Base-by-base conservation (phyloP, 2,888 invertebrate species). In the Taphrorychus bicolor region DNA sequence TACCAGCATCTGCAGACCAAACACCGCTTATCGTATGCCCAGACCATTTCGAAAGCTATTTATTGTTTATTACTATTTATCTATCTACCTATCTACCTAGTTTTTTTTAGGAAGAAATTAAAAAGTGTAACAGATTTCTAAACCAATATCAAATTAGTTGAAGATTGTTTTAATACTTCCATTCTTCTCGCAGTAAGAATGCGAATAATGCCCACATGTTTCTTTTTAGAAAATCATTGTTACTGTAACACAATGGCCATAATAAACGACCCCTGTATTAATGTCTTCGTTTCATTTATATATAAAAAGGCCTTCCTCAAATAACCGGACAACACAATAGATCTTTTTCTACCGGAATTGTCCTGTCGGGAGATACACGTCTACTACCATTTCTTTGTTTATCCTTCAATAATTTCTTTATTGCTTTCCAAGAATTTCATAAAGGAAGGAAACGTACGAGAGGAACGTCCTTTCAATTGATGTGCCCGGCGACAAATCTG, bases 401-500 rank as follows among this genome's bases (percentile, higher is more conserved):
- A 45, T 45, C 45, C 45, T 45, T 45, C 45, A 45, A 45, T 45
- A 45, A 45, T 45, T 45, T 45, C 45, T 45, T 45, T 45, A 45
- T 45, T 45, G 17, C 11, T 45, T 45, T 45, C 45, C 45, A 45
- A 45, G 45, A 45, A 45, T 45, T 2, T 45, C 45, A 45, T n/a
- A 45, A 45, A 17, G 14, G 14, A 42, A 42, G 4, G 16, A 32
- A 32, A 32, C 32, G 1, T 1, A 32, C 9, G 32, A 32, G 7
- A 32, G 32, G 11, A 11, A 45, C 14, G 45, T 45, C 14, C 14
- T 45, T 45, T 45, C 45, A 45, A 45, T 45, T 16, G 45, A 45
- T 14, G 5, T 16, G 5, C 5, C 14, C 14, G 17, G 45, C 5
- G 17, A 45, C 17, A 32, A 32, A 32, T 32, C 11, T 9, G 32